Base-by-base conservation (phyloP, 2,113 vertebrate species). In the Pimephales promelas region DNA sequence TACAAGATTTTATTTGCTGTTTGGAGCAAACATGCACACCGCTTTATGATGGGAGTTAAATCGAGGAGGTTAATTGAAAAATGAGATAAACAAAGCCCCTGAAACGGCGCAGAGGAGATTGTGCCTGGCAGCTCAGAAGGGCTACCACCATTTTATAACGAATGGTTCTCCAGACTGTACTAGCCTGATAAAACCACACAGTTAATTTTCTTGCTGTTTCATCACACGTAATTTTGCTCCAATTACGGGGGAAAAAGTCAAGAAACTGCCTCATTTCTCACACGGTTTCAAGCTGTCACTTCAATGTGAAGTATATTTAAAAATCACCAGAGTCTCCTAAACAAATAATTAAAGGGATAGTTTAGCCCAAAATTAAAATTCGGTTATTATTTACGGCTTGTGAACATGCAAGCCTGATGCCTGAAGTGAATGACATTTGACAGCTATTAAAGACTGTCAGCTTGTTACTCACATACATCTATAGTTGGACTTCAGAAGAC, bases 31-130 rank as follows among this genome's bases (percentile, higher is more conserved):
- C 95, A 95, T 92, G 91, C 84, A 86, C 79, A 89, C 88, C 79
- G 89, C 91, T 94, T 95, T 94, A 93, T 89, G 89, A 85, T 95
- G 91, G 93, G 95, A 96, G 94, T 95, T 95, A 96, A 97, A 97
- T 95, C 76, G 79, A 85, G 90, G 94, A 97, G 95, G 95, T 98
- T 98, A 98, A 98, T 96, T 97, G 96, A 97, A 98, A 98, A 97
- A 95, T 93, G 90, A 91, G 95, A 96, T 97, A 97, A 98, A 98
- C 94, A 97, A 96, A 95, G 90, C 88, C 88, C 87, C 94, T 74
- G 88, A 92, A 91, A 86, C 31, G 71, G 79, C 87, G 87, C 92
- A 85, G 92, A 94, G 95, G 92, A 96, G 92, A 96, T 95, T 97
- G 94, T 87, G 86, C 92, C 92, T 95, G 91, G 92, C 94, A 95